Base-by-base conservation (phyloP, 2,797 vertebrate genomes). In the Ctenopoma kingsleyae region DNA sequence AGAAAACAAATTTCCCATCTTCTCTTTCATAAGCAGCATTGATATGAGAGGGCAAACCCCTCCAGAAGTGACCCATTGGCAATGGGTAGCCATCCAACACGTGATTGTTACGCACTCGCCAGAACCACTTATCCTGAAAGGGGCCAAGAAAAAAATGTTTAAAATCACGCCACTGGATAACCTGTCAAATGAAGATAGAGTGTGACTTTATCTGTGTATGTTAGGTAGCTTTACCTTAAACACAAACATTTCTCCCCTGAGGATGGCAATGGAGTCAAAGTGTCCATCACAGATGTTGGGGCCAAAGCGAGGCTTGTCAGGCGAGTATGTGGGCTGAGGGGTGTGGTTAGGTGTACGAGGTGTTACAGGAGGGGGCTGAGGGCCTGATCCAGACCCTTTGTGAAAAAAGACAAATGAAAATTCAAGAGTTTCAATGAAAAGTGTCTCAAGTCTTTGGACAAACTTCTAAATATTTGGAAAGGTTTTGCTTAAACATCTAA, bases 231-330 rank as follows among this genome's bases (percentile, higher is more conserved):
- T 72, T 82, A 98, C 97, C 96, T 97, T 97, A 83, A 98, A 98
- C 49, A 98, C 94, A 84, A 98, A 98, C 96, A 97, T 97, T 84
- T 98, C 97, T 68, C 97, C 97, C 71, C 97, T 93, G 23, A 98
- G 93, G 84, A 96, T 91, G 40, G 87, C 94, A 20, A 98, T 95
- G 0, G 95, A 96, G 88, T 98, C 97, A 53, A 97, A 98, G 84
- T 96, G 95, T 19, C 97, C 97, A 0, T 97, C 94, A 22, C 97
- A 98, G 87, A 97, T 95, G 84, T 96, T 94, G 54, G 97, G 97
- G 22, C 95, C 96, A 3, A 92, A 96, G 50, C 71, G 80, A 36
- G 95, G 90, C 23, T 82, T 82, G 58, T 92, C 86, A 47, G 94
- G 89, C 2, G 76, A 48, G 7, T 92, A 57, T 12, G 93, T 88